Conservation (phyloP, 1,140 invertebrate genomes). For the Hestina assimilis region DNA sequence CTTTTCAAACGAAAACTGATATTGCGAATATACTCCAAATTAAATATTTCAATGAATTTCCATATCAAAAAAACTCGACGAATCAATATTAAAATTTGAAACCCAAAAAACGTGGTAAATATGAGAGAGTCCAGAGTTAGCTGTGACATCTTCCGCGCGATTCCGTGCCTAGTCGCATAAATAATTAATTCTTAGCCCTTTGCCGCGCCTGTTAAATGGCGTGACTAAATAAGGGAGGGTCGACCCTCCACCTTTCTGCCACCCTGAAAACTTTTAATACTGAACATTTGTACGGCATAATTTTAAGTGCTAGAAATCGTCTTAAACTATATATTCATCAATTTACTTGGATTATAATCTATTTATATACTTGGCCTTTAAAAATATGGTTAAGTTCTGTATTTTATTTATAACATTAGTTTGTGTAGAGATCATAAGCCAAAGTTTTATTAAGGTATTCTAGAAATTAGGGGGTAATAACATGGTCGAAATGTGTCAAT, state of each 20-base stretch:
- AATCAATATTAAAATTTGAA: slow-evolving; percentile 34
- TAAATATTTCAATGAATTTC: not conserved
- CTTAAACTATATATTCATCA: slow-evolving; percentile 5
- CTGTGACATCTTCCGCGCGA: slow-evolving; percentile 62
- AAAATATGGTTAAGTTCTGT: not conserved
- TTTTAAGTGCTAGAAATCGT: slow-evolving; percentile 28
- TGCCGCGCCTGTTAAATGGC: slow-evolving; percentile 66
- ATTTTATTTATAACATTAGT: too few relatives aligned
- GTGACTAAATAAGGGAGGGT: slow-evolving; percentile 69
- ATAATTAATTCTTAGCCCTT: slow-evolving; percentile 70
- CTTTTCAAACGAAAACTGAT: not conserved
- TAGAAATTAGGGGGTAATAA: too few relatives aligned
- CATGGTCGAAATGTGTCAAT: too few relatives aligned
- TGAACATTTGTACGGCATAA: slow-evolving; percentile 56
- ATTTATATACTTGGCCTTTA: not conserved
- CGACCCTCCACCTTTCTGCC: slow-evolving; percentile 38
- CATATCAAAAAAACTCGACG: not conserved
- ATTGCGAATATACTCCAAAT: not conserved
- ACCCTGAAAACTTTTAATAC: slow-evolving; percentile 61
- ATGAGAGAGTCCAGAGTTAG: slow-evolving; percentile 44
- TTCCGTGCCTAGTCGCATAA: slow-evolving; percentile 49
- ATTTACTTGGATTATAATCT: not conserved
- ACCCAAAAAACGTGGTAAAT: slow-evolving; percentile 39
- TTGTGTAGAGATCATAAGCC: too few relatives aligned
- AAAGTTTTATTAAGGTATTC: too few relatives aligned